Evolutionary conservation across 2,797 vertebrate genomes (phyloP).

Genomic region (Psittacula derbiana): DNA sequence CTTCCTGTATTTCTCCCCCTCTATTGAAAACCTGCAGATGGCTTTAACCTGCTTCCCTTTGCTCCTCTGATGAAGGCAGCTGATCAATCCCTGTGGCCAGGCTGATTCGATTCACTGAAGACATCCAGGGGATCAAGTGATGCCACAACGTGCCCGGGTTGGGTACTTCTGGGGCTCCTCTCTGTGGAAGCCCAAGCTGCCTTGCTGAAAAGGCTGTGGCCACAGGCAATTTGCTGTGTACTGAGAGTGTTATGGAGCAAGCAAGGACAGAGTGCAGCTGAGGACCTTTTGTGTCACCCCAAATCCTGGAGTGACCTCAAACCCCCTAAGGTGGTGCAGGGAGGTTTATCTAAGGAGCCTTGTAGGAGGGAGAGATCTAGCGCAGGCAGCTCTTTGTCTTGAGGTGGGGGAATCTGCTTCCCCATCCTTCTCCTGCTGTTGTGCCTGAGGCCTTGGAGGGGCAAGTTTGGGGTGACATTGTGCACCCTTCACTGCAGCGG

Average conservation of each 20-base stretch:
- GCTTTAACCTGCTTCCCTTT: neutral
- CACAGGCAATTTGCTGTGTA: fast-evolving
- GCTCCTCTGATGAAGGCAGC: neutral
- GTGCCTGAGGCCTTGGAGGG: neutral
- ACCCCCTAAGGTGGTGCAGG: neutral
- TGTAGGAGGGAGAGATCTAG: neutral
- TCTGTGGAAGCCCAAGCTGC: neutral
- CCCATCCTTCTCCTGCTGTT: neutral
- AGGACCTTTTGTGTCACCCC: neutral
- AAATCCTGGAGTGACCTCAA: neutral
- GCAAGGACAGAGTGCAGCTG: neutral
- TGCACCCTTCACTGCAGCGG: neutral
- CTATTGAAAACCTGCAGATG: neutral
- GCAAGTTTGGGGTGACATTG: fast-evolving
- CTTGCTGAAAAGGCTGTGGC: neutral
- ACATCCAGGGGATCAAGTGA: neutral
- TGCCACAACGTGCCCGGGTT: fast-evolving
- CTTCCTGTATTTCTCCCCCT: neutral
- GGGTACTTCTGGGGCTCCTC: neutral
- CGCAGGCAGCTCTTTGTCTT: neutral
- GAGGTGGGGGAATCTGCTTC: neutral
- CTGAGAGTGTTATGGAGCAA: neutral
- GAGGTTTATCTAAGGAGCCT: neutral
- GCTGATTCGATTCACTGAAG: neutral
- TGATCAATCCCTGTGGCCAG: neutral